Evolutionary conservation across 2,888 invertebrate species (phyloP).

Genomic region (Clunio marinus): DNA sequence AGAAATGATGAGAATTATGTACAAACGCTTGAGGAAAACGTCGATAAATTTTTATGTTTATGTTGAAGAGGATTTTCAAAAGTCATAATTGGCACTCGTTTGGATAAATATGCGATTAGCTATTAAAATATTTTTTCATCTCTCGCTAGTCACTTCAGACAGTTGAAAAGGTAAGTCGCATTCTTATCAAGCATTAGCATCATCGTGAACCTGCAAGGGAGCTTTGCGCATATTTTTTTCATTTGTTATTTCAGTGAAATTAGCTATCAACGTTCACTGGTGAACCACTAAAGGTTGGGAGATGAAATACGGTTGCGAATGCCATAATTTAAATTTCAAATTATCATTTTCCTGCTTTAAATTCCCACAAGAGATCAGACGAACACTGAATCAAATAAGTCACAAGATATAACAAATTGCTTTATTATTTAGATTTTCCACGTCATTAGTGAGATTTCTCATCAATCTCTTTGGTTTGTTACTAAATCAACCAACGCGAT

Average conservation of each 20-base stretch:
- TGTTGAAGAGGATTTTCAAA: slow-evolving; percentile 11
- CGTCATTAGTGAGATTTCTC: slow-evolving; percentile 32
- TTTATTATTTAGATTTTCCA: slow-evolving; percentile 38
- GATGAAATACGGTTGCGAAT: not conserved
- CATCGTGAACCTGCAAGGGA: not conserved
- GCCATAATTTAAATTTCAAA: slow-evolving; percentile 36
- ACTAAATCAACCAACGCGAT: not conserved
- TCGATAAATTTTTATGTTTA: slow-evolving; percentile 27
- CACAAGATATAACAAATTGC: slow-evolving; percentile 32
- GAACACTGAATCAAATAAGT: slow-evolving; percentile 18
- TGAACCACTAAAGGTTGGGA: not conserved
- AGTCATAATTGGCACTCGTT: slow-evolving; percentile 12
- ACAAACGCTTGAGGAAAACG: not conserved
- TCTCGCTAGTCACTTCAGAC: not conserved
- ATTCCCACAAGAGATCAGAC: slow-evolving; percentile 26
- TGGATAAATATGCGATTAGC: slow-evolving; percentile 9
- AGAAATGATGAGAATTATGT: not conserved
- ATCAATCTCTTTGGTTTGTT: slow-evolving; percentile 32
- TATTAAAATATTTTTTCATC: not conserved
- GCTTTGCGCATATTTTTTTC: slow-evolving; percentile 3
- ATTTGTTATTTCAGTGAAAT: slow-evolving; percentile 20
- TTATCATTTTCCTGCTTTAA: not conserved
- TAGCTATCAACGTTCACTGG: not conserved
- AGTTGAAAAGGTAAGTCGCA: not conserved
- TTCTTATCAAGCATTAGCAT: not conserved